Base-by-base conservation (phyloP, 2,888 invertebrate genomes). In the Conops quadrifasciatus region DNA sequence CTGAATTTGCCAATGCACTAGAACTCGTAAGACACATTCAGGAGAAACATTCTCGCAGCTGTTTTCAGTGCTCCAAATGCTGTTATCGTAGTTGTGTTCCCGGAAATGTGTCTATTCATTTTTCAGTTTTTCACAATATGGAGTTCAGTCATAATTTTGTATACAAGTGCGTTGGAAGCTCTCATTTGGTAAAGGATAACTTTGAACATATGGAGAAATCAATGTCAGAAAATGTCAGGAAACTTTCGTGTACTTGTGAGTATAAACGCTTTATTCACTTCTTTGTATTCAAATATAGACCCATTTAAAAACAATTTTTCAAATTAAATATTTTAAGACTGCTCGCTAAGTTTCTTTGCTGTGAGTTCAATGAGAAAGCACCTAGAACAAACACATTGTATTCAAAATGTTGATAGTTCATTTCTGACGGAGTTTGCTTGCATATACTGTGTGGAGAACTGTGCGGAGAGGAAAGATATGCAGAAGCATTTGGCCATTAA, bases 31-130 rank as follows among this genome's bases (percentile, higher is more conserved):
- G 67, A 28, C 78, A 78, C 64, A 66, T 77, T 9, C 53, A 49
- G 1, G 16, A 43, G 15, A 43, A 67, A n/a, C 78, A 78, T 63
- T 49, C 19, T 2, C 67, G 69, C 2, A 71, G 72, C 56, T 71
- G 70, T 2, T 78, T 72, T 72, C 78, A 78, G 60, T 78, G 78
- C 58, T 68, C 75, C 11, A 47, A 66, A 28, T 78, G 78, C 56
- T 75, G 76, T 62, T 78, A 78, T 71, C 75, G 78, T 2, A 76
- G 75, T 36, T 73, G 73, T 65, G 68, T 67, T 9, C 73, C 75
- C 2, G 75, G 67, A 11, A 72, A 76, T 70, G 75, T 76, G 0
- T 7, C 58, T 2, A 24, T 74, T n/a, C 78, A 78, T 70, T 59
- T 65, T 9, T 36, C 69, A n/a, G 5, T 60, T n/a, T 43, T n/a